phyloP scores from a whole-genome alignment of 2,797 vertebrate species.

The Selene dorsalis region DNA sequence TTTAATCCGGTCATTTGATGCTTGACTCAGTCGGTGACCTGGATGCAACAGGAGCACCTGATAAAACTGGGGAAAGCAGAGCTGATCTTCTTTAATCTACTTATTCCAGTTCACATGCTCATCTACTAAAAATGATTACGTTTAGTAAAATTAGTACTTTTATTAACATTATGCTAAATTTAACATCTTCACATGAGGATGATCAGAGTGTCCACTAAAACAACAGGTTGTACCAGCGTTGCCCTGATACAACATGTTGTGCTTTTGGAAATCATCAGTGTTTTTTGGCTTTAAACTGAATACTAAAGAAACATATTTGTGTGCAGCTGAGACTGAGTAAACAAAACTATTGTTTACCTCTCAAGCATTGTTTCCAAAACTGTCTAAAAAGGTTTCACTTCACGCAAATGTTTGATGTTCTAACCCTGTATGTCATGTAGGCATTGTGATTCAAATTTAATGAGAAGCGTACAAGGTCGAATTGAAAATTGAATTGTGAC shows the following conservation, averaged over 20 bases:
- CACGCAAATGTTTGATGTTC: not conserved
- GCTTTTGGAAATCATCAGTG: not conserved
- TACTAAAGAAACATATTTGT: not conserved
- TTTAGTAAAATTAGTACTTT: not conserved
- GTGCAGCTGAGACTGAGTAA: not conserved
- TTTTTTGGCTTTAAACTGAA: not conserved
- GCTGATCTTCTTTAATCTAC: not conserved
- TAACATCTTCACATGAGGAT: not conserved
- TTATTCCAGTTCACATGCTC: not conserved
- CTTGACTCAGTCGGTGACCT: not conserved
- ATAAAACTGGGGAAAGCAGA: not conserved
- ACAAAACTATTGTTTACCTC: not conserved
- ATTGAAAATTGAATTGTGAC: not conserved
- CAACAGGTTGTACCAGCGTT: not conserved
- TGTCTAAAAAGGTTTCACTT: not conserved
- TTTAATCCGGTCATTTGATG: not conserved
- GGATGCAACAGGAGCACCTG: not conserved
- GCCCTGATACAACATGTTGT: not conserved
- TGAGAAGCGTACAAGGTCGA: not conserved
- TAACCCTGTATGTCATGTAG: not conserved
- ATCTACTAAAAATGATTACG: not conserved
- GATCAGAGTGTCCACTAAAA: not conserved
- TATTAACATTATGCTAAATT: not conserved
- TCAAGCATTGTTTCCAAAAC: not conserved
- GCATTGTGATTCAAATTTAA: not conserved